Evolutionary conservation across 1,140 invertebrate genomes (phyloP), one percentile per base, ranked within the genome.

Genomic region (Saccostrea echinata): DNA sequence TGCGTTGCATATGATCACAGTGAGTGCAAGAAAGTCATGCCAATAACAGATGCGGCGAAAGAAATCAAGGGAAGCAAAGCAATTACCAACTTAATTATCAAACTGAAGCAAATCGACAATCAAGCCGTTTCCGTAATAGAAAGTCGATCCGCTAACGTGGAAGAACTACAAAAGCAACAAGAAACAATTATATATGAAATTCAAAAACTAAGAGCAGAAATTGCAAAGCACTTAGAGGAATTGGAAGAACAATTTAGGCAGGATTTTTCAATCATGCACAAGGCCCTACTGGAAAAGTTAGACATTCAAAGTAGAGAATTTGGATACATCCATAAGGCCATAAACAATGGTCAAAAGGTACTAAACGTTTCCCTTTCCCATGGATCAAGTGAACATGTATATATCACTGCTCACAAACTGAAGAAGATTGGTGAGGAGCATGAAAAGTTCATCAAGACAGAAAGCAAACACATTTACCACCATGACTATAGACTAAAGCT

Each of bases 271-370:
- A 85, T 71, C 51, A 87, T 84, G 16, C 88, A 89, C 51, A 61
- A 52, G 53, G 84, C 84, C 24, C 27, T 89, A 43, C 27, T 76
- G 6, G 88, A 87, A 86, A 33, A 86, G 76, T 51, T 89, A 11
- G 76, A 87, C 18, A 13, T 82, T n/a, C 88, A 89, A 57, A 76
- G 71, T 6, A 27, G 76, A 33, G 71, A 85, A n/a, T 89, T 89
- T 30, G 76, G 85, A 57, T 84, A 71, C 64, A 53, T 87, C 1
- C 80, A 85, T 27, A 82, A 83, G 13, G 64, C 64, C 21, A 76
- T 84, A 18, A 85, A 89, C 21, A 89, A 89, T n/a, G 88, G 88
- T 16, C 81, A 87, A 33, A 85, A 86, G 51, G 33, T 85, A 16
- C 71, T 89, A 9, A 85, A 24, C 1, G 88, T 84, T 2, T 89